Evolutionary conservation across 2,113 vertebrate species (phyloP), one percentile per base, ranked within the genome.

Genomic region (Psilopogon haemacephalus): DNA sequence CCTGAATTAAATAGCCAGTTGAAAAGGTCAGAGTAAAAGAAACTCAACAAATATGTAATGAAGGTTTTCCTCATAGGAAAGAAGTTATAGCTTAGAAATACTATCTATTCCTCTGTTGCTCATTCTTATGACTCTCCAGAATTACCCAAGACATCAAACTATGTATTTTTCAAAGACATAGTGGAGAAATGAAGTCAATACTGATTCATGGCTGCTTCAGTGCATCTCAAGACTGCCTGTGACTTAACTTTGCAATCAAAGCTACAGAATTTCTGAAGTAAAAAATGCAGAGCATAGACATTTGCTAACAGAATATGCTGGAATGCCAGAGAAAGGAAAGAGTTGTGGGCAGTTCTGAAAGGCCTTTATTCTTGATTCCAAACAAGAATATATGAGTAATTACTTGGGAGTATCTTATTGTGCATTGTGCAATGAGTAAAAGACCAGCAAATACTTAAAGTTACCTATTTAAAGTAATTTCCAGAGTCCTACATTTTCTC

Each of bases 1-100:
- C 42, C 52, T 84, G 71, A 94, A 94, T 93, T 93, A 88, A 91
- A 80, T 11, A 77, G 33, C 21, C 77, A 62, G 28, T 21, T 83
- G 64, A 44, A 93, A 94, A 95, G 91, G 63, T 83, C 71, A 89
- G 69, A 83, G 17, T 48, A n/a, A 84, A 90, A 59, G 46, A 12
- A 38, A 17, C 80, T 27, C 44, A 87, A 58, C 65, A 82, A 88
- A 93, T 42, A 50, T 0, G 2, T 37, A 64, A 50, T 10, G 59
- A 83, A 85, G 27, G 17, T 72, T 58, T 93, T 12, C 50, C 46
- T 89, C 1, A 0, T 5, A 87, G 40, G 52, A 67, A 88, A 56
- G 23, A 74, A 28, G 11, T 71, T 42, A 62, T 1, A 5, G n/a
- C 12, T 65, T 30, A 52, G 24, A 76, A 69, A 37, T 6, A 69